phyloP scores from a whole-genome alignment of 1,140 invertebrate genomes.

The Cardiocondyla obscurior region DNA sequence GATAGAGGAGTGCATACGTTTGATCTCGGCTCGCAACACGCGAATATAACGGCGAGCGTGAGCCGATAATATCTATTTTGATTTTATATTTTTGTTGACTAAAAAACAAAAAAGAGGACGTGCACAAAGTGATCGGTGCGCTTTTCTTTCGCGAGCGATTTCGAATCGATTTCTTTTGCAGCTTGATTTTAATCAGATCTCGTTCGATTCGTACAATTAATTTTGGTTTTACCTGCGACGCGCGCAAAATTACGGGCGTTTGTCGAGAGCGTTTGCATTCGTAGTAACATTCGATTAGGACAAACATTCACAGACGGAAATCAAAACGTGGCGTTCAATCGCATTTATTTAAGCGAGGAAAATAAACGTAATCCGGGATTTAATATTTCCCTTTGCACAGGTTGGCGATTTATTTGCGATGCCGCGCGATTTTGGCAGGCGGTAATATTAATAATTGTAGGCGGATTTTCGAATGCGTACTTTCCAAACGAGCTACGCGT shows the following conservation, averaged over 20 bases:
- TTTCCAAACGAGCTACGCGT: neutral
- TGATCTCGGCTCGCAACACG: slow-evolving; percentile 40
- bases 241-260: neutral
- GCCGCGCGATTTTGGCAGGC: neutral
- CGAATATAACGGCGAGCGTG: slow-evolving; percentile 37
- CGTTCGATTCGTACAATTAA: neutral
- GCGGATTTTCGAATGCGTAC: slow-evolving; percentile 6
- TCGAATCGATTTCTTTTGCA: neutral
- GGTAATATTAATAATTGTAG: slow-evolving; percentile 19
- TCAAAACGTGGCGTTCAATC: neutral
- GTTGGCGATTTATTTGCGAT: slow-evolving; percentile 13
- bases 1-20: slow-evolving; percentile 29
- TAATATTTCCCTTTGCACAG: neutral
- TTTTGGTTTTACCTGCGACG: neutral
- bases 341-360: slow-evolving; percentile 29
- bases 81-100: slow-evolving; percentile 10
- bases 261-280: neutral
- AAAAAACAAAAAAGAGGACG: neutral
- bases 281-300: too few relatives aligned
- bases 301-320: neutral
- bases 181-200: neutral
- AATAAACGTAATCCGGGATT: slow-evolving; percentile 37
- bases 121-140: neutral
- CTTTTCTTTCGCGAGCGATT: neutral
- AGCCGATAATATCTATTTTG: slow-evolving; percentile 3